phyloP scores from a whole-genome alignment of 2,797 vertebrate species.

The Sebastes iracundus region DNA sequence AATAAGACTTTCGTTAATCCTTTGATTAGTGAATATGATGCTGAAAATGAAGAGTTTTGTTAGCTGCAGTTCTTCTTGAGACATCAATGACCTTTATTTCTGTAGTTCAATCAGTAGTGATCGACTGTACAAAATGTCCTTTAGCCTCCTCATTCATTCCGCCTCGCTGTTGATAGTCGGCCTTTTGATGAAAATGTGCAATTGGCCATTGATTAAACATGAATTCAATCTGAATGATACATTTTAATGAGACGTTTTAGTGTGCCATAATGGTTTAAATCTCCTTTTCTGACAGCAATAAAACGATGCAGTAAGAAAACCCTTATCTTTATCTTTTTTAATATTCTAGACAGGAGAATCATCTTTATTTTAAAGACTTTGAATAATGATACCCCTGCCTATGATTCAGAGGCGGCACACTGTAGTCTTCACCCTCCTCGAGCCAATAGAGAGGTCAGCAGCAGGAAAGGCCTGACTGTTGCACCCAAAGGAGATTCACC shows the following conservation, averaged over 20 bases:
- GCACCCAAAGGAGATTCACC: not conserved
- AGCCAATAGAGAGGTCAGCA: not conserved
- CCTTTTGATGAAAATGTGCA: not conserved
- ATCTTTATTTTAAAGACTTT: not conserved
- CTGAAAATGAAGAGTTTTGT: conserved; percentile 26
- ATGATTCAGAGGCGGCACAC: not conserved
- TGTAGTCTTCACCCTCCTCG: too few species aligned
- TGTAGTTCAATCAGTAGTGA: not conserved
- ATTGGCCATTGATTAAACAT: not conserved
- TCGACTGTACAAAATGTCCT: conserved; percentile 2
- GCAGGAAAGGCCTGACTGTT: not conserved
- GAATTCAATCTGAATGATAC: not conserved
- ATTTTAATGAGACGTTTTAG: not conserved
- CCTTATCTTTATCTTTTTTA: not conserved
- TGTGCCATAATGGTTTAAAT: not conserved
- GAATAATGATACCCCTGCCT: fast-evolving
- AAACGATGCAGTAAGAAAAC: not conserved
- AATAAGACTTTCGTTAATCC: conserved; percentile 37
- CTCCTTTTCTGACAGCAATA: not conserved
- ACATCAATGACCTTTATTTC: not conserved
- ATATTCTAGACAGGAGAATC: not conserved
- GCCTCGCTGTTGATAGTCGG: not conserved
- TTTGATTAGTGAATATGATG: conserved; percentile 47
- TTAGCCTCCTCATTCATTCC: not conserved
- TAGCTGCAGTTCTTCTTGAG: conserved; percentile 5